phyloP scores from a whole-genome alignment of 2,888 invertebrate species.

The Leucania comma region DNA sequence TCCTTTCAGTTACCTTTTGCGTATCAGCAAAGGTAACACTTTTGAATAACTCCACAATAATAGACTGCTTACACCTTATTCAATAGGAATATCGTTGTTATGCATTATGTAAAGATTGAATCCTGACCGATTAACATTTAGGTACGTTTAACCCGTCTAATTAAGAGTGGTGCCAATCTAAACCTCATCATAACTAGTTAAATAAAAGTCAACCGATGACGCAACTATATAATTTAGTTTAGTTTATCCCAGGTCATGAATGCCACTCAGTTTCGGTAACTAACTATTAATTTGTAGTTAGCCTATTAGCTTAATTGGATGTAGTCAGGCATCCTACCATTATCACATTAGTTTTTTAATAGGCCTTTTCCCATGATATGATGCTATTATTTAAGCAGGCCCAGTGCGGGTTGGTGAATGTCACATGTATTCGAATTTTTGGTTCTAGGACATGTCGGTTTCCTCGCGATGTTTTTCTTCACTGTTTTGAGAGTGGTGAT shows the following conservation, averaged over 20 bases:
- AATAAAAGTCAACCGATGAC: constrained; percentile 26
- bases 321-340: background rate
- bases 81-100: too few species aligned
- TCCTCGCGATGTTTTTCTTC: too few species aligned
- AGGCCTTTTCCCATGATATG: background rate
- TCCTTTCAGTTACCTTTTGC: too few species aligned
- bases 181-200: background rate
- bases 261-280: constrained; percentile 19
- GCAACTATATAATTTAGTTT: constrained; percentile 1
- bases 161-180: constrained; percentile 19
- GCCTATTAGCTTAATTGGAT: constrained; percentile 18
- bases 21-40: too few species aligned
- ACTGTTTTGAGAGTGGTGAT: too few species aligned
- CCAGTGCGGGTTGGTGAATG: too few species aligned
- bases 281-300: constrained; percentile 32
- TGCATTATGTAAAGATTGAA: background rate
- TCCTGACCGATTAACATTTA: constrained; percentile 22
- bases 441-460: too few species aligned
- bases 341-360: background rate
- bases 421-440: too few species aligned
- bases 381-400: too few species aligned
- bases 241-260: constrained; percentile 8
- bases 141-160: constrained; percentile 4
- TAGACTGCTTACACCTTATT: too few species aligned
- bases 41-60: too few species aligned